Evolutionary conservation across 2,888 invertebrate genomes (phyloP), one percentile per base, ranked within the genome.

Genomic region (Chaetoderma sp.): DNA sequence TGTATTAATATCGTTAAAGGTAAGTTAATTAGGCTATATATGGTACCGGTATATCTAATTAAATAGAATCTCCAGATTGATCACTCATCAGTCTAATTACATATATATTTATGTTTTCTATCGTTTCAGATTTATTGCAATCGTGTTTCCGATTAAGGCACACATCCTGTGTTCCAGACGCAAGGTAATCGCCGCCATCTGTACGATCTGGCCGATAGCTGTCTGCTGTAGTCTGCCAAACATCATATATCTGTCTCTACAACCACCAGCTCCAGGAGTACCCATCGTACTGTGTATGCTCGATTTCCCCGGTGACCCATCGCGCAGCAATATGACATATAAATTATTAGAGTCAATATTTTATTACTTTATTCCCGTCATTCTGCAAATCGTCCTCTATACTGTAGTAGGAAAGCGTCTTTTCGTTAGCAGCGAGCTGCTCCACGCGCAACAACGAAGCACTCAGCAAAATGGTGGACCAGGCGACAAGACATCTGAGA

Each of bases 111-210:
- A 45, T 45, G 16, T 45, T 56, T 57, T 23, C 10, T 52, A 18
- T 47, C 27, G 23, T 70, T 70, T 13, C 73, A 83, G 83, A 59
- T 84, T 82, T 66, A 71, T 83, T 13, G 83, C 83, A 39, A 83
- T 83, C 18, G 73, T 83, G 13, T 77, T 78, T 45, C 83, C 83
- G 4, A 76, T 84, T 56, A 72, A 75, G 61, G 81, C 81, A 5
- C 82, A 82, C 71, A 74, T 81, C 42, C 54, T 76, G 57, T 81
- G 82, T 67, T 76, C 76, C 39, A 60, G 77, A n/a, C 62, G 61
- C 5, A 70, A 79, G 6, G 77, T 80, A n/a, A 47, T 78, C 6
- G n/a, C 70, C 1, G 72, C 74, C 42, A 78, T 83, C 18, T 63
- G 63, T 16, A 18, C 72, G 57, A 78, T 81, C 57, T 83, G 83